phyloP scores from a whole-genome alignment of 2,888 invertebrate species.

The Spodoptera exigua region DNA sequence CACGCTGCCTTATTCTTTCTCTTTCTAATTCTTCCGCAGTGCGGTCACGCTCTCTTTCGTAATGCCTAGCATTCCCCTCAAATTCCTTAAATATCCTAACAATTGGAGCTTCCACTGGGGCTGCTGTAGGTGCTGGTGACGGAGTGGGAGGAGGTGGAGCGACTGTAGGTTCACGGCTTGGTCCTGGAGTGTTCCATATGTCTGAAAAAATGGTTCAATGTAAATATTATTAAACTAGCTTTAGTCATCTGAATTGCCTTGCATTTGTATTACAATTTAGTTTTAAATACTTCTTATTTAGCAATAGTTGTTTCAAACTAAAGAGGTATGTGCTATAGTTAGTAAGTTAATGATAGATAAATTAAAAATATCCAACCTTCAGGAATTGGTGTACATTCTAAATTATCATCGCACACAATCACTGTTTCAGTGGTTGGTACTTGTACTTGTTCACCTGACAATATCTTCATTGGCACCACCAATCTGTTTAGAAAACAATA shows the following conservation, averaged over 20 bases:
- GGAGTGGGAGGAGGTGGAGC: neutral
- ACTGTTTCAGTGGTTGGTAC: constrained; percentile 1
- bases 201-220: neutral
- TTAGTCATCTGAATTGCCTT: constrained; percentile 9
- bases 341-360: too few species aligned
- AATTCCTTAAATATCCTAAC: constrained; percentile 1
- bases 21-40: constrained; percentile 3
- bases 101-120: neutral
- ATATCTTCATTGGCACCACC: too few species aligned
- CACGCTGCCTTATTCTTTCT: constrained; percentile 15
- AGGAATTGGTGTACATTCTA: neutral
- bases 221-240: constrained; percentile 5
- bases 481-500: constrained; percentile 1
- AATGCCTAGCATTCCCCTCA: constrained; percentile 3
- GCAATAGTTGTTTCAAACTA: too few species aligned
- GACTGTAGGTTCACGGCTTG: constrained; percentile 1
- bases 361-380: too few species aligned
- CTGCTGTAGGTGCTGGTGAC: constrained; percentile 4
- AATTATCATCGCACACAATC: neutral
- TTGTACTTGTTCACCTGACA: too few species aligned
- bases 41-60: constrained; percentile 8
- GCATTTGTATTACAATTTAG: too few species aligned
- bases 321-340: too few species aligned
- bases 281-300: too few species aligned
- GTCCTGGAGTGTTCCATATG: constrained; percentile 7